Conservation (phyloP, 1,140 invertebrate species). For the Helicoverpa armigera region DNA sequence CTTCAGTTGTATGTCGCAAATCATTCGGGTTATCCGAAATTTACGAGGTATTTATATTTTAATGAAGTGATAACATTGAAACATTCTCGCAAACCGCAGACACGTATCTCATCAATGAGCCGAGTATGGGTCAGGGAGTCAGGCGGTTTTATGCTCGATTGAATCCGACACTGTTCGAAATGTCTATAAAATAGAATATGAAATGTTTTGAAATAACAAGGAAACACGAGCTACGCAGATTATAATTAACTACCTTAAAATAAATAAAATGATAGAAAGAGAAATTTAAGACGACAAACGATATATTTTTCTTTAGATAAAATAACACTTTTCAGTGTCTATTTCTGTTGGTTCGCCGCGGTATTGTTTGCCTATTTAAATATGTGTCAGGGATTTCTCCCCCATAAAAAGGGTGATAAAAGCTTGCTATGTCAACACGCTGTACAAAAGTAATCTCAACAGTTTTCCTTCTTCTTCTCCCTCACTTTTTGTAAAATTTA, state of each 20-base stretch:
- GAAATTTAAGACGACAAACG: neutral
- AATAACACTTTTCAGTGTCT: conserved; percentile 59
- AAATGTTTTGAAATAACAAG: neutral
- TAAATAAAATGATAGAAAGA: neutral
- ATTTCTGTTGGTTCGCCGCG: conserved; percentile 68
- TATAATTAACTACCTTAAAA: neutral
- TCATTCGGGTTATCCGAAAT: conserved; percentile 58
- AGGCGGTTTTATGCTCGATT: neutral
- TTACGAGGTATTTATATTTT: conserved; percentile 22
- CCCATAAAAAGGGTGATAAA: conserved; percentile 83
- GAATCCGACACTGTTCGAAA: neutral
- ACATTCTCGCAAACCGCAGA: neutral
- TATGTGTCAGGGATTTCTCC: conserved; percentile 82
- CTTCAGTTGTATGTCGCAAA: conserved; percentile 64
- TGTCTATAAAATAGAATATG: neutral
- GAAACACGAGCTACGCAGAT: neutral
- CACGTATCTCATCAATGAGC: conserved; percentile 15
- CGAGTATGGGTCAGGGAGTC: neutral
- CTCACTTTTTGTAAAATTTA: conserved; percentile 49
- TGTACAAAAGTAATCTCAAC: conserved; percentile 82
- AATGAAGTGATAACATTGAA: conserved; percentile 3
- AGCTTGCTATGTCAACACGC: conserved; percentile 82
- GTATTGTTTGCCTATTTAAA: conserved; percentile 84
- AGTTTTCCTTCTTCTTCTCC: conserved; percentile 68
- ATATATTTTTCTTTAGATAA: conserved; percentile 37